Conservation (phyloP, 2,113 vertebrate species). For the Hemiscyllium ocellatum region DNA sequence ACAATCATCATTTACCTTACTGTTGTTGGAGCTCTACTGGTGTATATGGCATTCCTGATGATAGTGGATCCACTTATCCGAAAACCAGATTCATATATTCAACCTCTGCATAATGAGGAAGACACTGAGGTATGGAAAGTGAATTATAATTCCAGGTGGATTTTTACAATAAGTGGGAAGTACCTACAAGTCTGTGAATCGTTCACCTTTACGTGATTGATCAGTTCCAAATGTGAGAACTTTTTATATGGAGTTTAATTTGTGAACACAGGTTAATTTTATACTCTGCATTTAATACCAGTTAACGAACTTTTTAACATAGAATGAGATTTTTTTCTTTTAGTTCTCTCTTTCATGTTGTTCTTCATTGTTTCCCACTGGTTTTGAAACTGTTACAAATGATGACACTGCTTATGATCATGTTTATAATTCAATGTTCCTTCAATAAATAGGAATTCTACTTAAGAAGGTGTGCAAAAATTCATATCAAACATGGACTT, state of each 20-base stretch:
- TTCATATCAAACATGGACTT: not conserved
- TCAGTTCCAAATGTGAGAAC: not conserved
- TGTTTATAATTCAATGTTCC: not conserved
- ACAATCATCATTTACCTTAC: slow-evolving; percentile 89
- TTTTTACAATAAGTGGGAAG: rapidly evolving
- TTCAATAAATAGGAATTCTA: not conserved
- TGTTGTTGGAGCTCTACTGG: slow-evolving; percentile 78
- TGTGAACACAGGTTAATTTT: not conserved
- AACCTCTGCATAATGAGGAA: slow-evolving; percentile 81
- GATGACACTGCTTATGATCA: not conserved
- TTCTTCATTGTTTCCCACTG: not conserved
- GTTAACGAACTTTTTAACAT: not conserved
- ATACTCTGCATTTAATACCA: not conserved
- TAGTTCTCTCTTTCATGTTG: not conserved
- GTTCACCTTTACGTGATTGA: not conserved
- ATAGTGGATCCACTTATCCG: slow-evolving; percentile 89
- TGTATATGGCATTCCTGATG: slow-evolving; percentile 92
- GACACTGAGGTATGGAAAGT: slow-evolving; percentile 69
- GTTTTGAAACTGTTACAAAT: not conserved
- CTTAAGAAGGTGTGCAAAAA: not conserved
- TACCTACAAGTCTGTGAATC: not conserved
- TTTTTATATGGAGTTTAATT: not conserved
- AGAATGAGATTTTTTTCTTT: not conserved
- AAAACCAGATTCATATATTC: slow-evolving; percentile 76
- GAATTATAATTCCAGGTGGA: not conserved